These are phyloP conservation scores for Pseudolaguvia tuberculata DNA, from an alignment of 2,113 vertebrate species.

Conservation along the genomic window DNA sequence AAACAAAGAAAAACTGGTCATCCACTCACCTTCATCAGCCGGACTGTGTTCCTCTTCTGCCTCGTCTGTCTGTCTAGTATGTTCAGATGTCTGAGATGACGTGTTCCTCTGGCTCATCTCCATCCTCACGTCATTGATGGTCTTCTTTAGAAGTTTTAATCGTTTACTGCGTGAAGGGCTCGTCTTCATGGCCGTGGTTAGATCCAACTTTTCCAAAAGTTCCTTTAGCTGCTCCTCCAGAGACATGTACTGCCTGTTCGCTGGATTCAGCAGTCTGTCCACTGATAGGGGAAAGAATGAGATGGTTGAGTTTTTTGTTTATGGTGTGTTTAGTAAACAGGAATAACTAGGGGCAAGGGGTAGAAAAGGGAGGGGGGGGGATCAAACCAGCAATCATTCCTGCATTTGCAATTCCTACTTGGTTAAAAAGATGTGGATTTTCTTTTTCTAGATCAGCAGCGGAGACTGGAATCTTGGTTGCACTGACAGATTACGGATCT, in stretches of 20 bases:
- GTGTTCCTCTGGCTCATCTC: conserved; percentile 79
- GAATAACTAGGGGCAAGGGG: not conserved
- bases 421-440: not conserved
- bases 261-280: conserved; percentile 83
- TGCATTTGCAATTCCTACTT: not conserved
- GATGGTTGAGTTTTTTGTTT: not conserved
- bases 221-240: conserved; percentile 86
- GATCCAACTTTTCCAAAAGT: conserved; percentile 89
- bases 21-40: conserved; percentile 73
- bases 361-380: too few relatives aligned
- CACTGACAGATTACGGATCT: not conserved
- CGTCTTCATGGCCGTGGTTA: conserved; percentile 91
- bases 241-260: conserved; percentile 78
- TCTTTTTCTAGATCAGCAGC: too few relatives aligned
- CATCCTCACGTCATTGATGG: conserved; percentile 81
- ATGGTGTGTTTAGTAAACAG: not conserved
- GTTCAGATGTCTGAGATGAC: conserved; percentile 64
- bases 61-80: conserved; percentile 65
- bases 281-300: conserved; percentile 64
- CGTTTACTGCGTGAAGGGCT: conserved; percentile 92
- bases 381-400: not conserved
- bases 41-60: conserved; percentile 60
- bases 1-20: not conserved
- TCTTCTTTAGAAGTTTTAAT: conserved; percentile 87
- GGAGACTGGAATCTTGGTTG: not conserved